phyloP scores from a whole-genome alignment of 2,797 vertebrate species.

The Hippopotamyrus pictus region DNA sequence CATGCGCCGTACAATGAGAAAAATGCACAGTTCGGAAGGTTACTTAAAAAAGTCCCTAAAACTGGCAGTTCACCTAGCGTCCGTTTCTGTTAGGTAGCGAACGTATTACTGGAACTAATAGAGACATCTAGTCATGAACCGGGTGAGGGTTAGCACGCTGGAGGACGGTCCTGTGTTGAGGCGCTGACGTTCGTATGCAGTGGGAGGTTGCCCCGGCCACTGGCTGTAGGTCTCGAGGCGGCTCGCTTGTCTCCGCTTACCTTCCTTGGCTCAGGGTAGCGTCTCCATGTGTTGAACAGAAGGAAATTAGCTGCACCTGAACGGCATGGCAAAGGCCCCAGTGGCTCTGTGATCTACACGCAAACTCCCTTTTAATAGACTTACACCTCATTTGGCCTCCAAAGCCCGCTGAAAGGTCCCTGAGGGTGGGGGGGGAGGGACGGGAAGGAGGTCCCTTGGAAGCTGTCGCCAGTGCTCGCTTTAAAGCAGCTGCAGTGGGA shows the following conservation, averaged over 20 bases:
- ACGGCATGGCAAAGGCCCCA: conserved; percentile 68
- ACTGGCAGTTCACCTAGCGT: not conserved
- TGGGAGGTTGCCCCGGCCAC: not conserved
- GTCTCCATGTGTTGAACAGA: conserved; percentile 55
- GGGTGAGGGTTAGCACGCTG: not conserved
- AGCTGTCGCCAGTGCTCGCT: conserved; percentile 56
- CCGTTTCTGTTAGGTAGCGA: not conserved
- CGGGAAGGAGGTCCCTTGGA: conserved; percentile 46
- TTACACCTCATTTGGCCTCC: conserved; percentile 83
- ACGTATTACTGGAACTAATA: not conserved
- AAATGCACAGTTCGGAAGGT: not conserved
- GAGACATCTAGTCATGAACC: not conserved
- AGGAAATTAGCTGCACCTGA: conserved; percentile 70
- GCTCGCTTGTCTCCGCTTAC: conserved; percentile 46
- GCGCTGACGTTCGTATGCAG: not conserved
- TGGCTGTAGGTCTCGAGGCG: conserved; percentile 35
- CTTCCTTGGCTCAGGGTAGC: conserved; percentile 37
- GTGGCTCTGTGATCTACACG: conserved; percentile 71
- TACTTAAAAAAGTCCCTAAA: conserved; percentile 13
- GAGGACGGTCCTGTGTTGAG: not conserved
- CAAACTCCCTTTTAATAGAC: conserved; percentile 82
- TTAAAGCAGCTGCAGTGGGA: conserved; percentile 72
- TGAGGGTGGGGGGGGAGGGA: conserved; percentile 48
- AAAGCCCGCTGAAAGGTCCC: conserved; percentile 79
- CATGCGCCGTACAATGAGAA: conserved; percentile 33